Evolutionary conservation across 2,888 invertebrate genomes (phyloP).

Genomic region (Tineola bisselliella): DNA sequence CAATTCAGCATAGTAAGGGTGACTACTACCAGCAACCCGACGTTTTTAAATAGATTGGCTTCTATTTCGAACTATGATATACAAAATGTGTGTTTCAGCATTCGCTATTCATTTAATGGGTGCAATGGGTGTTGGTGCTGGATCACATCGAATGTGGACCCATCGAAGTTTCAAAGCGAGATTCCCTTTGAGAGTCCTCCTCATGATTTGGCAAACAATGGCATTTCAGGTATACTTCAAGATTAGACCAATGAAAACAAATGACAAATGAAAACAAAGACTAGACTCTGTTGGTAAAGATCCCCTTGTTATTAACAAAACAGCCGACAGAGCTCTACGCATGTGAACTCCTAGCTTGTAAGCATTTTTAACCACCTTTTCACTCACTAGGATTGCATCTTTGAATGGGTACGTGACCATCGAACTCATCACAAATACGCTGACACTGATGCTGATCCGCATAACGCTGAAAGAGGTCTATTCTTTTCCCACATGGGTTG

Average conservation of each 20-base stretch:
- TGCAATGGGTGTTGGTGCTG: slow-evolving; percentile 91
- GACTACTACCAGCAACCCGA: too few relatives aligned
- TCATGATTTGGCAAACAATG: slow-evolving; percentile 84
- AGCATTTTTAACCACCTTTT: background rate
- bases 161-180: slow-evolving; percentile 93
- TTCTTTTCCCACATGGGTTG: slow-evolving; percentile 97
- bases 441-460: slow-evolving; percentile 90
- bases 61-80: too few relatives aligned
- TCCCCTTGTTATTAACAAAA: too few relatives aligned
- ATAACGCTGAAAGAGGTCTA: slow-evolving; percentile 87
- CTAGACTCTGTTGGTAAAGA: too few relatives aligned
- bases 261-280: too few relatives aligned
- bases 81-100: slow-evolving; percentile 69
- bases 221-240: slow-evolving; percentile 78
- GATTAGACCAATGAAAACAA: too few relatives aligned
- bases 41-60: too few relatives aligned
- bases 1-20: too few relatives aligned
- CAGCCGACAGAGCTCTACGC: too few relatives aligned
- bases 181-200: slow-evolving; percentile 80
- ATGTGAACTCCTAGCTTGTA: too few relatives aligned
- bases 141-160: slow-evolving; percentile 94
- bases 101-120: slow-evolving; percentile 73
- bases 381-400: slow-evolving; percentile 64
- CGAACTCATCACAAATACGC: slow-evolving; percentile 91
- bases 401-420: slow-evolving; percentile 77